Conservation (phyloP, 2,113 vertebrate genomes). For the Camelus dromedarius region DNA sequence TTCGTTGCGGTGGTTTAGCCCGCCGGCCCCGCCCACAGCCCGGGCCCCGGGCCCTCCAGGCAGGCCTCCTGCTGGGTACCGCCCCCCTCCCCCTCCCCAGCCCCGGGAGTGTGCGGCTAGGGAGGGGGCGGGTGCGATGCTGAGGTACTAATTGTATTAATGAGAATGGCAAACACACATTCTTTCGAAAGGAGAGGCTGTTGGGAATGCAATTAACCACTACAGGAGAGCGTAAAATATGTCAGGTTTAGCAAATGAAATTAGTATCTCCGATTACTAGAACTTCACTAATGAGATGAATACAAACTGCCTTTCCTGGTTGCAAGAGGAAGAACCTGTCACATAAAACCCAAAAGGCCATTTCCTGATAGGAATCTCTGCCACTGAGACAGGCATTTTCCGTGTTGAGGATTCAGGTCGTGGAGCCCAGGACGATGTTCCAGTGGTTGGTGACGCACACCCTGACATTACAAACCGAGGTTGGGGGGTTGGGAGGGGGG, state of each 20-base stretch:
- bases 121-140: slow-evolving; percentile 14
- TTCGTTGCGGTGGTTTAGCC: not conserved
- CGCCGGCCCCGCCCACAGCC: not conserved
- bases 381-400: not conserved
- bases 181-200: slow-evolving; percentile 73
- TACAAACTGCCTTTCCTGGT: slow-evolving; percentile 50
- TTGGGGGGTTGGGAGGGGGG: not conserved
- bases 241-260: slow-evolving; percentile 67
- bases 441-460: not conserved
- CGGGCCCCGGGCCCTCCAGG: not conserved
- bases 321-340: slow-evolving; percentile 35
- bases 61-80: no score
- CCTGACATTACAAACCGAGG: not conserved
- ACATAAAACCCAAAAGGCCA: not conserved
- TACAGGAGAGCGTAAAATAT: slow-evolving; percentile 58
- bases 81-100: no score
- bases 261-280: slow-evolving; percentile 65
- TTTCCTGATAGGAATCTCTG: not conserved
- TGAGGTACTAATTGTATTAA: slow-evolving; percentile 76
- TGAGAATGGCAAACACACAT: slow-evolving; percentile 77
- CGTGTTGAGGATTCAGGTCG: not conserved
- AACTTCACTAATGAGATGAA: slow-evolving; percentile 53
- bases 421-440: not conserved
- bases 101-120: not conserved
- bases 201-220: slow-evolving; percentile 65